Base-by-base conservation (phyloP, 2,888 invertebrate species). In the Nudaria mundana region DNA sequence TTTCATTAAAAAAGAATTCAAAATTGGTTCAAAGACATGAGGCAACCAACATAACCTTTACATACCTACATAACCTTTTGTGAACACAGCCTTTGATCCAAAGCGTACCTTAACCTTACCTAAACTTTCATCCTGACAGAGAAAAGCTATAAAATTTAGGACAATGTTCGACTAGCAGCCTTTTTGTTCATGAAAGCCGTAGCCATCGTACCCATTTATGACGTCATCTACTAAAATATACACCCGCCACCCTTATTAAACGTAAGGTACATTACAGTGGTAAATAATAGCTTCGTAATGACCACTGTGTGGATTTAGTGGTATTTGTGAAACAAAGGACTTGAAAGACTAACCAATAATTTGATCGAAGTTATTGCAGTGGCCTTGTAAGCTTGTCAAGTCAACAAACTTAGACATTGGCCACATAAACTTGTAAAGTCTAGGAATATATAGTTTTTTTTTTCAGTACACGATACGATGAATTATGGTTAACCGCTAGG, bases 221-320 rank as follows among this genome's bases (percentile, higher is more conserved):
- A 43, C 34, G 26, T 41, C 56, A 56, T 39, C 30, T 31, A 43
- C 40, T 29, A 30, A 41, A 29, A 52, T 54, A 55, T 40, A 41
- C 56, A 51, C 51, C 37, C 51, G 35, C 44, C 50, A 44, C 30
- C 26, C 39, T 40, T 44, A 40, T 44, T 29, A 8, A 26, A 40
- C 7, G 3, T 7, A 23, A 30, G 30, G 16, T 12, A n/a, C 34
- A 7, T 10, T n/a, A 14, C 24, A 7, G 2, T 15, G 23, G 13
- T 4, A 24, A 15, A 15, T 3, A 14, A 24, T 32, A 15, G 13
- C 16, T 3, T 10, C 11, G 16, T 4, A 33, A 44, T 38, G 30
- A 42, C 23, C 16, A 13, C 8, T 20, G 8, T 20, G 5, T 20
- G 20, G 13, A 20, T 15, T 10, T 14, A 23, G 1, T 14, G 32